Percentiles rank a stretch among this genome's conserved stretches.
phyloP scores from a whole-genome alignment of 2,888 invertebrate genomes.

The Oscheius sp. region DNA sequence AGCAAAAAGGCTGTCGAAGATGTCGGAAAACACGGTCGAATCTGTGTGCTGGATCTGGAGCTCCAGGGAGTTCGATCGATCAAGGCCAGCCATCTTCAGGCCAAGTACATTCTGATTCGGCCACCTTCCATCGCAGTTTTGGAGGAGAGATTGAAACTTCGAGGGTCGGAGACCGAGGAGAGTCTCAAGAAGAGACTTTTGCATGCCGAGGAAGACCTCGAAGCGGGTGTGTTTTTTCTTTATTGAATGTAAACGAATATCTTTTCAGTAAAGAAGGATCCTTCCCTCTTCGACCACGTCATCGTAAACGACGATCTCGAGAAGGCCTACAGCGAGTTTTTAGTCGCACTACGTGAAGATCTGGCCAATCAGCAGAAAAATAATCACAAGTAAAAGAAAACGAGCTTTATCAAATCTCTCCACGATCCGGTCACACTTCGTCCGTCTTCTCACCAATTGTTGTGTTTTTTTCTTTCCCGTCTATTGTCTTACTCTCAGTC shows the following conservation, averaged over 20 bases:
- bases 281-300: conserved; percentile 86
- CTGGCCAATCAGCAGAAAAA: conserved; percentile 42
- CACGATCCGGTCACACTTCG: conserved; percentile 19
- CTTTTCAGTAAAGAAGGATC: conserved; percentile 74
- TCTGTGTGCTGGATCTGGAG: conserved; percentile 94
- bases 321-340: conserved; percentile 81
- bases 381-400: conserved; percentile 33
- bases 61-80: conserved; percentile 88
- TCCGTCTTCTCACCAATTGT: conserved; percentile 6
- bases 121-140: conserved; percentile 79
- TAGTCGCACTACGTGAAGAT: conserved; percentile 62
- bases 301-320: conserved; percentile 87
- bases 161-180: conserved; percentile 92
- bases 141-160: conserved; percentile 76
- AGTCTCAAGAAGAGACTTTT: conserved; percentile 84
- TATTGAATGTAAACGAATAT: background rate
- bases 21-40: conserved; percentile 84
- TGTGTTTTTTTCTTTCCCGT: conserved; percentile 14
- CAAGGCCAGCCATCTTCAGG: conserved; percentile 82
- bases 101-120: conserved; percentile 88
- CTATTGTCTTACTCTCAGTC: conserved; percentile 2
- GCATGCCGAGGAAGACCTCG: conserved; percentile 85
- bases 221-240: conserved; percentile 80
- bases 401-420: conserved; percentile 7
- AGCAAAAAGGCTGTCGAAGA: conserved; percentile 88